Evolutionary conservation across 2,797 vertebrate species (phyloP), one percentile per base, ranked within the genome.

Genomic region (Hoplostethus mediterraneus): DNA sequence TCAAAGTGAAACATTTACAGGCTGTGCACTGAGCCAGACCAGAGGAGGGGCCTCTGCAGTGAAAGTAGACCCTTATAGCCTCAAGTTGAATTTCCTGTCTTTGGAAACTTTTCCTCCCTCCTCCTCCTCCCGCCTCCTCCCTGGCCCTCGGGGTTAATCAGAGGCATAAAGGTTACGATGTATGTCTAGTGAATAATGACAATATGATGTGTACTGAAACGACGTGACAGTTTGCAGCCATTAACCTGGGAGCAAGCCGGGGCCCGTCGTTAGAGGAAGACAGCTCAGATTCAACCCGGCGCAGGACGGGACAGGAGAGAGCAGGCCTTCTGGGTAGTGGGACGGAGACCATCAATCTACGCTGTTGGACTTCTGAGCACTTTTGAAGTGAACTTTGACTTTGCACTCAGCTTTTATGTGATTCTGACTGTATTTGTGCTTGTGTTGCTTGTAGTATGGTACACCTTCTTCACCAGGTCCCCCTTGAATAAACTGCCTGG

Each of bases 1-100:
- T 97, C 95, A 96, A 96, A 97, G 96, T 95, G 95, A 95, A 96
- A 96, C 95, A 94, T 98, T 98, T 97, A 97, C 91, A 94, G 94
- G 93, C 95, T 97, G 96, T 89, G 89, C 71, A 80, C 93, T 96
- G 97, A 98, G 95, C 91, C 88, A 95, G 95, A 93, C 92, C 97
- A 99, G 96, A 94, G 94, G 90, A 77, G 75, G 81, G 80, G 82
- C 68, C 75, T 78, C 66, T 71, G 36, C 0, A 75, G 81, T 63
- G 83, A 87, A 90, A 89, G 82, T 81, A 53, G 85, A 79, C 51
- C 54, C 47, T 17, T 17, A 47, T 25, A 77, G 48, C 25, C 52
- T 62, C 38, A 16, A 73, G 74, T 83, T 78, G 63, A 49, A 71
- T 81, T 85, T 87, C 82, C 84, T 70, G 80, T 80, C 82, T 87